A percentile compares a stretch with the other conserved stretches of the same genome.
Conservation (phyloP, 2,797 vertebrate species). For the Phyllotis vaccarum region DNA sequence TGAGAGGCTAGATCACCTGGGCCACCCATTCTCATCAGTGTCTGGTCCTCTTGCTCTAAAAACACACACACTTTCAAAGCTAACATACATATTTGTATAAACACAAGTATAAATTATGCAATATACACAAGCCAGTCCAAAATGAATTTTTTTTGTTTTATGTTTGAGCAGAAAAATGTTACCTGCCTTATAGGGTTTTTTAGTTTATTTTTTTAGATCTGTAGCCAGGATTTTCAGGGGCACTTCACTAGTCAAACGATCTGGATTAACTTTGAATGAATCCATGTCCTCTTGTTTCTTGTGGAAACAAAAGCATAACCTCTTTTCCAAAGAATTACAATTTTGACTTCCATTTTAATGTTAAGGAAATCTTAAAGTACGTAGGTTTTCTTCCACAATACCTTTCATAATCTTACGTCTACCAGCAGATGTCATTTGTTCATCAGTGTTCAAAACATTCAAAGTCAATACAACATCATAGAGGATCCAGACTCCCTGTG, state of each 20-base stretch:
- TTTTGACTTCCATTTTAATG: not conserved
- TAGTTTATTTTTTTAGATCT: not conserved
- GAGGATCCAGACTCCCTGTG: not conserved
- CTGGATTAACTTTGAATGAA: not conserved
- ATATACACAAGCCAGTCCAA: not conserved
- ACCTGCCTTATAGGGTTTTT: not conserved
- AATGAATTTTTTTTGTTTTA: not conserved
- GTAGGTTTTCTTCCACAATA: not conserved
- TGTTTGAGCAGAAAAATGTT: not conserved
- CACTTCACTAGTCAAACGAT: not conserved
- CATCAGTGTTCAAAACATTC: not conserved
- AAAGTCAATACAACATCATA: not conserved
- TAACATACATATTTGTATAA: not conserved
- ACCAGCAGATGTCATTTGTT: not conserved
- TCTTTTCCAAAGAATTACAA: not conserved
- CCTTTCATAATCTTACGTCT: not conserved
- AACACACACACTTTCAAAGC: not conserved
- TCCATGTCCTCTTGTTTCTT: not conserved
- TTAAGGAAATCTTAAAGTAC: not conserved
- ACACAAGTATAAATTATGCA: not conserved
- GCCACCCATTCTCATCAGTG: not conserved
- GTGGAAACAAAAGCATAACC: not conserved
- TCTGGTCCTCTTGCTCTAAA: not conserved
- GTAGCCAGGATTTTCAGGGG: not conserved
- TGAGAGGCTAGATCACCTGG: not conserved